Percentiles rank a stretch among this genome's conserved stretches.
Evolutionary conservation across 2,888 invertebrate species (phyloP).

Genomic region (Drosophila paramelanica): DNA sequence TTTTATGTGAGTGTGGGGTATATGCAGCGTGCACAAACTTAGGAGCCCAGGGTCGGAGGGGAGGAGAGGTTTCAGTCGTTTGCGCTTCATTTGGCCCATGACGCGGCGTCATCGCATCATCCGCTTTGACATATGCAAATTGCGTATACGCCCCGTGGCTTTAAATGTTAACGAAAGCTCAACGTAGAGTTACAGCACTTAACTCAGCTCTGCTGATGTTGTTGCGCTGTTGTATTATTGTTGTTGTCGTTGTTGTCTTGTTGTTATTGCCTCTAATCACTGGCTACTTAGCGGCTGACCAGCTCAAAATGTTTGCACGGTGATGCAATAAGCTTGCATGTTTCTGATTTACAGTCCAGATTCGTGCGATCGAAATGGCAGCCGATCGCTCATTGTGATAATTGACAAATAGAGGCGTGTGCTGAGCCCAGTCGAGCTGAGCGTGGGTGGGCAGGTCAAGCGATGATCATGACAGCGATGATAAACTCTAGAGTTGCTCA

Average conservation of each 20-base stretch:
- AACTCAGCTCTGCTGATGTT: constrained; percentile 23
- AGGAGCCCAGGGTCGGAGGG: neutral
- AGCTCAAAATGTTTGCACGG: constrained; percentile 55
- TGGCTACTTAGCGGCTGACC: constrained; percentile 26
- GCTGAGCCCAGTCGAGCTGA: constrained; percentile 12
- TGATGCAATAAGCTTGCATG: constrained; percentile 52
- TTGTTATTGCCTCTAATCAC: constrained; percentile 40
- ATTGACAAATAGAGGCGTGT: constrained; percentile 41
- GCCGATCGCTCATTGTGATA: constrained; percentile 58
- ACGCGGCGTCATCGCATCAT: constrained; percentile 42
- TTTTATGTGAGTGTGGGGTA: constrained; percentile 1
- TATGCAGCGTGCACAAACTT: neutral
- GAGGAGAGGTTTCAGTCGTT: neutral
- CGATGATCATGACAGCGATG: constrained; percentile 41
- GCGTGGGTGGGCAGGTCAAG: constrained; percentile 66
- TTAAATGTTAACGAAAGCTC: constrained; percentile 47
- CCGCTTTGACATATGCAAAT: constrained; percentile 61
- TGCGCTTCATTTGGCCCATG: constrained; percentile 24
- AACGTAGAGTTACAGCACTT: constrained; percentile 23
- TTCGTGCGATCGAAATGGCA: constrained; percentile 56
- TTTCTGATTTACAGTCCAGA: constrained; percentile 63
- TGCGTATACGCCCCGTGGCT: constrained; percentile 46
- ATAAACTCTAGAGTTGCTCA: constrained; percentile 52
- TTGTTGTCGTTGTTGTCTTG: constrained; percentile 1
- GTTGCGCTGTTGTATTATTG: neutral